phyloP scores from a whole-genome alignment of 2,888 invertebrate genomes.

The Drosophila tripunctata region DNA sequence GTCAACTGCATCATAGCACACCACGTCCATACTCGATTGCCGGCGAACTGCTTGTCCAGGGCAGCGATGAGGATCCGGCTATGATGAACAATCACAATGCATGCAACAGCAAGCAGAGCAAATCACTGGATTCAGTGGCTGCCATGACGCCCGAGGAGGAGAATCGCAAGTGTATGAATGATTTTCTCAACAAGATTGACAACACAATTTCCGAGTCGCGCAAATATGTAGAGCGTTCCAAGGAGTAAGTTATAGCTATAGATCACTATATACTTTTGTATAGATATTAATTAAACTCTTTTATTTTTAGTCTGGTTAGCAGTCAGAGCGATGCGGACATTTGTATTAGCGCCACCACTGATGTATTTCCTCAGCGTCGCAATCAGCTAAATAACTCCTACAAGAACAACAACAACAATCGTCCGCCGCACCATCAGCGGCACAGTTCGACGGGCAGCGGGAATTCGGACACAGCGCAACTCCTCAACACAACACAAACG shows the following conservation, averaged over 20 bases:
- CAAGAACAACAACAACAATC: slow-evolving; percentile 76
- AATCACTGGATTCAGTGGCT: slow-evolving; percentile 85
- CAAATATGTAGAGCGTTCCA: slow-evolving; percentile 92
- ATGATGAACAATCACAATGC: slow-evolving; percentile 65
- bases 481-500: slow-evolving; percentile 90
- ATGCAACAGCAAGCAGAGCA: slow-evolving; percentile 82
- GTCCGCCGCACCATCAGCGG: slow-evolving; percentile 75
- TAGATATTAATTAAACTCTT: too few species aligned
- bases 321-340: slow-evolving; percentile 83
- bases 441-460: slow-evolving; percentile 85
- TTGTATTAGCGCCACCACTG: slow-evolving; percentile 72
- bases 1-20: slow-evolving; percentile 79
- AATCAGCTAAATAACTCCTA: slow-evolving; percentile 81
- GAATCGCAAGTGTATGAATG: slow-evolving; percentile 90
- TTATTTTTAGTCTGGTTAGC: slow-evolving; percentile 72
- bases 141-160: slow-evolving; percentile 88
- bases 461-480: slow-evolving; percentile 84
- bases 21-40: slow-evolving; percentile 87
- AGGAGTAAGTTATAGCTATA: slow-evolving; percentile 89
- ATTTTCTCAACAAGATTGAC: slow-evolving; percentile 93
- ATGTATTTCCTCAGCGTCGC: slow-evolving; percentile 76
- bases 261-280: too few species aligned
- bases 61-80: slow-evolving; percentile 67
- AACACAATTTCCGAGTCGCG: slow-evolving; percentile 93
- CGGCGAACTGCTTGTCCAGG: slow-evolving; percentile 82